These are phyloP conservation scores for Helleia helle DNA, from an alignment of 2,888 invertebrate genomes.

Conservation along the genomic window DNA sequence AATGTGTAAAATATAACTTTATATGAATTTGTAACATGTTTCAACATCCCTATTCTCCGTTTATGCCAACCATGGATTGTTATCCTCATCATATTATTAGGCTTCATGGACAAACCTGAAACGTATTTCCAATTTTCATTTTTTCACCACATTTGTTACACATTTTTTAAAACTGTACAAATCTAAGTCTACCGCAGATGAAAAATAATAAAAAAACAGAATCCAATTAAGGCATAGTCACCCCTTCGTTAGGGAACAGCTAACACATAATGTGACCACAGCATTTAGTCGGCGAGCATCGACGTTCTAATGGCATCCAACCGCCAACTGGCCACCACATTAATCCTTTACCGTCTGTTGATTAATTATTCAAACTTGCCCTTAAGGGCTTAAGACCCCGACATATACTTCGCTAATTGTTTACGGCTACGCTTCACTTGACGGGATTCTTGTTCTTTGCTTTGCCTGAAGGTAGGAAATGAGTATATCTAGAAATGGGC, in stretches of 20 bases:
- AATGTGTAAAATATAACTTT: no score
- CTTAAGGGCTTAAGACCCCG: conserved; percentile 39
- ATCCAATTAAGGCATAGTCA: conserved; percentile 26
- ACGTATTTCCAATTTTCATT: no score
- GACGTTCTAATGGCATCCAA: conserved; percentile 67
- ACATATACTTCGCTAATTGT: conserved; percentile 50
- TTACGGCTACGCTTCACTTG: conserved; percentile 34
- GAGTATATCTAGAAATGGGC: no score
- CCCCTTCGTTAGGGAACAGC: conserved; percentile 30
- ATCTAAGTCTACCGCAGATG: no score
- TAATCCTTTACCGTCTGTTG: conserved; percentile 69
- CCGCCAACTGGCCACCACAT: conserved; percentile 70
- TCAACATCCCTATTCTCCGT: no score
- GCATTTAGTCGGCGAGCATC: conserved; percentile 60
- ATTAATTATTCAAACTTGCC: conserved; percentile 70
- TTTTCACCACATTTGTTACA: no score
- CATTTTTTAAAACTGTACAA: no score
- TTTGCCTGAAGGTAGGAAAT: no score
- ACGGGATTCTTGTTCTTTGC: neutral
- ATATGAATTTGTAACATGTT: no score
- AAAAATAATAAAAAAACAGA: neutral
- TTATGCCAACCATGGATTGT: no score
- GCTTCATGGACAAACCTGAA: no score
- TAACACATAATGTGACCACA: conserved; percentile 58
- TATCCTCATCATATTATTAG: no score